Evolutionary conservation across 1,140 invertebrate species (phyloP).

Genomic region (Streblospio benedicti): DNA sequence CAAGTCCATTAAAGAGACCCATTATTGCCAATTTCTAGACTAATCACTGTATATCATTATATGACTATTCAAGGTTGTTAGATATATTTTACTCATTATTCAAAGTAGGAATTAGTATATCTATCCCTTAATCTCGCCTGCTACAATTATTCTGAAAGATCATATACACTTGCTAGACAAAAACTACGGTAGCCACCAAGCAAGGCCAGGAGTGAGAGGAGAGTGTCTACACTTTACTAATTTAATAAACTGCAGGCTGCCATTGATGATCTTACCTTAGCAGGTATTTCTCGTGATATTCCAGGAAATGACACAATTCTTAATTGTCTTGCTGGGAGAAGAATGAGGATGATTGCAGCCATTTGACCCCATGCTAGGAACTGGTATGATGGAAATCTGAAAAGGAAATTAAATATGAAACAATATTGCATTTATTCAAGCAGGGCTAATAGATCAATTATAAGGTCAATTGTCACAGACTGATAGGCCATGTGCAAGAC

Average conservation of each 20-base stretch:
- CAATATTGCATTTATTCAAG: background rate
- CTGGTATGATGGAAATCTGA: slow-evolving; percentile 83
- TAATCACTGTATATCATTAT: too few species aligned
- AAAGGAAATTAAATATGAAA: slow-evolving; percentile 37
- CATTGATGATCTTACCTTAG: slow-evolving; percentile 32
- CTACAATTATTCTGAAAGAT: background rate
- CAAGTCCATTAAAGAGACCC: too few species aligned
- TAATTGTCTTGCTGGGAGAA: slow-evolving; percentile 65
- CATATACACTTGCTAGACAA: background rate
- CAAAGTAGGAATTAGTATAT: background rate
- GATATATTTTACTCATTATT: background rate
- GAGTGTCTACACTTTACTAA: background rate
- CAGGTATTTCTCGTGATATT: slow-evolving; percentile 35
- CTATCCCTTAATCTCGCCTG: background rate
- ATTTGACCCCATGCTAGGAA: slow-evolving; percentile 85
- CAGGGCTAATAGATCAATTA: too few species aligned
- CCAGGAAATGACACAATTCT: slow-evolving; percentile 67
- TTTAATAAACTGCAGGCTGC: background rate
- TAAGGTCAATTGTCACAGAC: too few species aligned
- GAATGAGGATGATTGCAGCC: slow-evolving; percentile 73
- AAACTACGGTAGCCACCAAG: background rate
- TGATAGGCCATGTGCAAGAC: too few species aligned
- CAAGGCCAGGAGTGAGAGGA: background rate
- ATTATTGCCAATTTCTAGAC: too few species aligned
- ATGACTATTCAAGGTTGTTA: too few species aligned